Evolutionary conservation across 2,888 invertebrate species (phyloP), one percentile per base, ranked within the genome.

Genomic region (Geotrupes spiniger): DNA sequence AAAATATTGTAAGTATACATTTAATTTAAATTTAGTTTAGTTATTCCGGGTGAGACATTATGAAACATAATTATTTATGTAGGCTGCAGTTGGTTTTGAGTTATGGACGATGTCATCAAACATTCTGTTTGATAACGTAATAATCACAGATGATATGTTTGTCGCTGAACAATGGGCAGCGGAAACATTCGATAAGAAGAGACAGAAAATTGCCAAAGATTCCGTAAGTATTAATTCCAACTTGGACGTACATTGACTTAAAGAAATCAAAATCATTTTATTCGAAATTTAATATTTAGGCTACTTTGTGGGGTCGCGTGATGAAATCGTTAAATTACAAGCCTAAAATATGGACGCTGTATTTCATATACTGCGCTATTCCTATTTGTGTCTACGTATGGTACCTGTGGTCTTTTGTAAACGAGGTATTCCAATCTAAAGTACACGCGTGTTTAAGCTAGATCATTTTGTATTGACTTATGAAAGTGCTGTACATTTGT

Each of bases 51-150:
- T 42, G n/a, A 28, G 2, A 15, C 27, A 26, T 26, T 44, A n/a
- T 40, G 9, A 10, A 9, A 25, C 11, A 8, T 16, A 12, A 49
- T 52, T 41, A 51, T 45, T 57, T 61, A 70, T 71, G 12, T 67
- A 95, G 95, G 80, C 82, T 66, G 95, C 97, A 12, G 78, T 99
- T 45, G 99, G 98, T 11, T 85, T 99, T 70, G 99, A 99, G 73
- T 76, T 99, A 54, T 99, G 99, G 99, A 95, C 98, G 3, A 98
- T 99, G 94, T 92, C 94, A 0, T 88, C 91, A 52, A 82, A 85
- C 63, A 90, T 99, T 61, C 76, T 94, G 48, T 99, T 99, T 75
- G 99, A 99, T 76, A 98, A 98, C 75, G 78, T 99, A 45, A 77
- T 99, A 51, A 80, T 99, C 49, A 89, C 96, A 0, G 93, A 97